Base-by-base conservation (phyloP, 2,888 invertebrate species). In the Netelia fuscicornis region DNA sequence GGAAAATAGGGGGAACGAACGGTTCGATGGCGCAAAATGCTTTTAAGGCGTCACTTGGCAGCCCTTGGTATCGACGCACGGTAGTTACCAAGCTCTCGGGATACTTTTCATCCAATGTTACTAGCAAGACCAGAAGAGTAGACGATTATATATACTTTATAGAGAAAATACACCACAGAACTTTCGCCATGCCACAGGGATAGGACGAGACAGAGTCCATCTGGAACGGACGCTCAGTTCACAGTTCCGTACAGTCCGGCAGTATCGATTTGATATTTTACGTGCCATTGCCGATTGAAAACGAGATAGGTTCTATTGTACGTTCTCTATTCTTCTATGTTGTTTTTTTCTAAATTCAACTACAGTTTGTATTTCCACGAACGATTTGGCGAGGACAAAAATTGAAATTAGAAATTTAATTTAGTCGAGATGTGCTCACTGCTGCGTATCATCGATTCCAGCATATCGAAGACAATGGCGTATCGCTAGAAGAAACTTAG, bases 201-300 rank as follows among this genome's bases (percentile, higher is more conserved):
- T 76, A 76, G 70, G 54, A 65, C 70, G 23, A 72, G 58, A 71
- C 42, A 52, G 9, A 17, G 76, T 78, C 77, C 81, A 86, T 84
- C 86, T 77, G 84, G 58, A 80, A 58, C 37, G 76, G 71, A 83
- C 56, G 76, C 75, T 76, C 79, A 54, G 54, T 76, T 65, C 56
- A 70, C 52, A 76, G 70, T 76, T 80, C 37, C 48, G 44, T 11
- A 54, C 70, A 13, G 67, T 77, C 68, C 17, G 48, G 56, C 70
- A 75, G 65, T 88, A 89, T 90, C 88, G 90, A 90, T 91, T 91
- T 89, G 88, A 87, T 91, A 90, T 91, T 90, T 91, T 86, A 89
- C 89, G 89, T 89, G 86, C 78, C 86, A 83, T 54, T 82, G 87
- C 86, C 78, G 75, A 84, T 83, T 70, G 62, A 42, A 72, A 81